These are phyloP conservation scores for Noctua fimbriata DNA, from an alignment of 2,888 invertebrate species.

Conservation along the genomic window DNA sequence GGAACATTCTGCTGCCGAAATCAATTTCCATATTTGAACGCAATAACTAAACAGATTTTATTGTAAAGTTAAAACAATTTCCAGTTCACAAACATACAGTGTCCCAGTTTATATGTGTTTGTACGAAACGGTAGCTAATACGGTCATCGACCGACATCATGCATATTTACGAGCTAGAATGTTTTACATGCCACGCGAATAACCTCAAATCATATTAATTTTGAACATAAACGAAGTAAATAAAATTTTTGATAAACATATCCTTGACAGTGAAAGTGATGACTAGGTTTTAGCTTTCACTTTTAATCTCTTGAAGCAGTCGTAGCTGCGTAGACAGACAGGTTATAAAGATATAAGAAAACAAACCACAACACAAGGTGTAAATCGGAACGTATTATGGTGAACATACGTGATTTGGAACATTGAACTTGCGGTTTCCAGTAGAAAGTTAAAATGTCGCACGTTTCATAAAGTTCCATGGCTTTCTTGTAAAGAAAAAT, in stretches of 20 bases:
- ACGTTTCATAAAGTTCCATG: slow-evolving; percentile 45
- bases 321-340: slow-evolving; percentile 39
- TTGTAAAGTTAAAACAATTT: slow-evolving; percentile 55
- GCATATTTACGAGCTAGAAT: slow-evolving; percentile 59
- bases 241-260: slow-evolving; percentile 38
- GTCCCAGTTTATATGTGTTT: slow-evolving; percentile 79
- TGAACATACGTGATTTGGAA: slow-evolving; percentile 35
- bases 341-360: slow-evolving; percentile 52
- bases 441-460: slow-evolving; percentile 49
- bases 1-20: not conserved
- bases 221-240: slow-evolving; percentile 32
- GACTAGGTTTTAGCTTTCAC: slow-evolving; percentile 51
- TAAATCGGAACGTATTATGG: slow-evolving; percentile 42
- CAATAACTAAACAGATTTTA: slow-evolving; percentile 26
- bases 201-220: slow-evolving; percentile 27
- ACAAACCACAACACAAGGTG: slow-evolving; percentile 49
- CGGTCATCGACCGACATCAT: slow-evolving; percentile 74
- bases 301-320: slow-evolving; percentile 35
- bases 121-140: slow-evolving; percentile 80
- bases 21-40: slow-evolving; percentile 11
- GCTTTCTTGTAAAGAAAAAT: slow-evolving; percentile 43
- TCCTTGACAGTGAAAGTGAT: slow-evolving; percentile 60
- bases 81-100: slow-evolving; percentile 69
- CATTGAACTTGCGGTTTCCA: slow-evolving; percentile 44
- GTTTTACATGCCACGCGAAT: slow-evolving; percentile 50